Evolutionary conservation across 2,888 invertebrate species (phyloP), one percentile per base, ranked within the genome.

Genomic region (Thymelicus sylvestris): DNA sequence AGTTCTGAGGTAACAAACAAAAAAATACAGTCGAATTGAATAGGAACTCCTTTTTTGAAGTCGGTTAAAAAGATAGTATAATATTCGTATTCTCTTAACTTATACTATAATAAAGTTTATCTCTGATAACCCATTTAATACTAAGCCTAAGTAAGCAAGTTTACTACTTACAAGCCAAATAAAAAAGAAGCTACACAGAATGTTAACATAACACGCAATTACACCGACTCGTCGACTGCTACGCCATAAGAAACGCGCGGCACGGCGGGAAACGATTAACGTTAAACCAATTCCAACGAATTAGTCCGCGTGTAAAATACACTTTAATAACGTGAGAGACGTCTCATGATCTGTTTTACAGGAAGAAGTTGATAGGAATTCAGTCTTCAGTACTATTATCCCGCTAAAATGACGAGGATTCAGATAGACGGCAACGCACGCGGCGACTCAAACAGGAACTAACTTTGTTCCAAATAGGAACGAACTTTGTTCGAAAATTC

Each of bases 321-420:
- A 57, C 55, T 31, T 66, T 67, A 62, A 63, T 67, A 63, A 41
- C 68, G 68, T 68, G 68, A 44, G 68, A 68, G 61, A 52, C 52
- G 13, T 7, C n/a, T 62, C 15, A 47, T 44, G 31, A 48, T 48
- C 48, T 44, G 12, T 44, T 44, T 61, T 19, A 61, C 44, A 61
- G 39, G n/a, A 31, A 59, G 38, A 38, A 59, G n/a, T 59, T 38
- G n/a, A 38, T 12, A 44, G 10, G 0, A 44, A 12, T 44, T 44
- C 10, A 44, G 10, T 44, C 6, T 41, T 41, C 2, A 8, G 7
- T 41, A 50, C n/a, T 50, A 50, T 1, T 5, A 2, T 50, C 50
- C 15, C 50, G 15, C 15, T 41, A 41, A 41, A 41, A 8, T 41
- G 7, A 41, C 41, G 7, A 41, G 41, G 10, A 10, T 44, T 12